Percentiles rank a stretch among this genome's conserved stretches.
Conservation (phyloP, 2,797 vertebrate genomes). For the Gymnoscopelus microlampas region DNA sequence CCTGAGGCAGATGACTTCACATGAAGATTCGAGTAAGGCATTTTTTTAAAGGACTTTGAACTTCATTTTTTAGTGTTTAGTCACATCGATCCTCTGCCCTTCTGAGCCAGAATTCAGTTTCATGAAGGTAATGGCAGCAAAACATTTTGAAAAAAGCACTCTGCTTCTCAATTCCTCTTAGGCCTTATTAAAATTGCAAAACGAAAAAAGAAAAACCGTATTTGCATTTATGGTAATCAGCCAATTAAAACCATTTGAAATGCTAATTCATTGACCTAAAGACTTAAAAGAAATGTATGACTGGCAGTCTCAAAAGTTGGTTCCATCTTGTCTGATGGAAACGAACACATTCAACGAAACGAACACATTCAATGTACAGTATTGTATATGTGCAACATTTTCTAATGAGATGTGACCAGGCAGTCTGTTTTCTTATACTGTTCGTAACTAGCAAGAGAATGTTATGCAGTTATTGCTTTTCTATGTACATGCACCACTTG, state of each 20-base stretch:
- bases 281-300: constrained; percentile 50
- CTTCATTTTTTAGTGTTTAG: constrained; percentile 12
- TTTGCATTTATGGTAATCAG: constrained; percentile 79
- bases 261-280: constrained; percentile 66
- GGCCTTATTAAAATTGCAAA: constrained; percentile 70
- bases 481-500: background rate
- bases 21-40: constrained; percentile 27
- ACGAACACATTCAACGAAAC: too few relatives aligned
- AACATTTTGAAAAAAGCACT: constrained; percentile 14
- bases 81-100: constrained; percentile 4
- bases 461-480: background rate
- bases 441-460: background rate
- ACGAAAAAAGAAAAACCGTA: constrained; percentile 57
- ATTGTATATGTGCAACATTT: constrained; percentile 13
- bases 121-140: constrained; percentile 21
- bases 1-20: constrained; percentile 18
- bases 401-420: constrained; percentile 19
- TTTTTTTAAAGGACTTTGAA: constrained; percentile 5
- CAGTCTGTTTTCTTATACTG: background rate
- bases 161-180: constrained; percentile 40
- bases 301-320: constrained; percentile 11
- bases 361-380: too few relatives aligned
- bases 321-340: constrained; percentile 18
- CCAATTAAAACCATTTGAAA: constrained; percentile 74
- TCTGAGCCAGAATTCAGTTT: constrained; percentile 21